Conservation (phyloP, 1,140 invertebrate species). For the Aphelinus certus region DNA sequence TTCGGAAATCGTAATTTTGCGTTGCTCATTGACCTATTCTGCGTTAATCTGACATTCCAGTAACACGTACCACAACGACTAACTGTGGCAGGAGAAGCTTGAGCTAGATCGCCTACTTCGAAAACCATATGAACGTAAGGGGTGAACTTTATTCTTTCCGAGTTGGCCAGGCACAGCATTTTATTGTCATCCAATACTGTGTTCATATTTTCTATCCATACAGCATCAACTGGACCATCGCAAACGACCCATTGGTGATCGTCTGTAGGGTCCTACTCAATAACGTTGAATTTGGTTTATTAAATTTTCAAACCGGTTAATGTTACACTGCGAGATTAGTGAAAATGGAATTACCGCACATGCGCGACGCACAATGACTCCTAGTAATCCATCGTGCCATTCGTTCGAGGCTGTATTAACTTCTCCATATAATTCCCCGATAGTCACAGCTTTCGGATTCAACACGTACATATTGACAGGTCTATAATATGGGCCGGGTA, state of each 20-base stretch:
- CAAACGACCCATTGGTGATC: constrained; percentile 86
- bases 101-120: constrained; percentile 87
- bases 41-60: neutral
- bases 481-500: constrained; percentile 69
- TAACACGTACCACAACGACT: constrained; percentile 66
- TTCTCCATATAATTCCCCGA: constrained; percentile 90
- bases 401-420: constrained; percentile 86
- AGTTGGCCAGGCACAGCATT: constrained; percentile 88
- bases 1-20: no score
- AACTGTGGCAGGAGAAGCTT: constrained; percentile 90
- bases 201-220: constrained; percentile 97
- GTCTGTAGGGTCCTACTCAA: constrained; percentile 61
- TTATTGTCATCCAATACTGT: constrained; percentile 94
- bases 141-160: constrained; percentile 89
- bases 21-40: no score
- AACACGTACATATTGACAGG: constrained; percentile 76
- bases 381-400: constrained; percentile 89
- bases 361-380: constrained; percentile 75
- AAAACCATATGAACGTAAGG: constrained; percentile 87
- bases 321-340: no score
- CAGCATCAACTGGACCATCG: constrained; percentile 92
- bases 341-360: constrained; percentile 67
- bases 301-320: neutral
- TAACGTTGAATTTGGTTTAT: constrained; percentile 8
- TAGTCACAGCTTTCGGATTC: constrained; percentile 90